Conservation (phyloP, 2,888 invertebrate genomes). For the Synanthedon tipuliformis region DNA sequence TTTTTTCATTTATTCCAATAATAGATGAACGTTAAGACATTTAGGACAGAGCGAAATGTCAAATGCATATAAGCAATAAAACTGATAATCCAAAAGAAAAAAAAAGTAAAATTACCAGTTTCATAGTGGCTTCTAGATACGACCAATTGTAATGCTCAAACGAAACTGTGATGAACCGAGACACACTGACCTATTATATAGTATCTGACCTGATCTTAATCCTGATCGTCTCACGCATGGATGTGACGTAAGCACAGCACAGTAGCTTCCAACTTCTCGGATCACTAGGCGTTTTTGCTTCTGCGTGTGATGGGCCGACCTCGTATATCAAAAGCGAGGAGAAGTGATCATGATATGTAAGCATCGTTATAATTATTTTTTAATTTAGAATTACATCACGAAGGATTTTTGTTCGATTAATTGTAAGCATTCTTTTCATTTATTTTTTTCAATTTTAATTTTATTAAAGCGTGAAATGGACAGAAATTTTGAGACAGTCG, state of each 20-base stretch:
- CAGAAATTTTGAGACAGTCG: too few relatives aligned
- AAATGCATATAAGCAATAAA: too few relatives aligned
- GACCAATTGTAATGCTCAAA: conserved; percentile 28
- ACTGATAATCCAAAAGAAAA: conserved; percentile 1
- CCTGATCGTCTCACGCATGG: conserved; percentile 38
- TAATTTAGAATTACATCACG: background rate
- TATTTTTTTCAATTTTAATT: too few relatives aligned
- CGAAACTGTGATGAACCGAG: conserved; percentile 22
- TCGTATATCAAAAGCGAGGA: conserved; percentile 33
- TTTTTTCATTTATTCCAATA: too few relatives aligned
- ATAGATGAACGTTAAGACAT: too few relatives aligned
- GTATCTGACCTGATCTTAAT: conserved; percentile 34
- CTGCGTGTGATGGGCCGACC: conserved; percentile 35
- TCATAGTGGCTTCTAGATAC: conserved; percentile 37
- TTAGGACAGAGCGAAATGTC: too few relatives aligned
- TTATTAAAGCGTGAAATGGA: too few relatives aligned
- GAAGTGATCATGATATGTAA: conserved; percentile 24
- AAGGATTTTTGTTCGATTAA: too few relatives aligned
- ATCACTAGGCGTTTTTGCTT: conserved; percentile 22
- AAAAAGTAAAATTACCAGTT: conserved; percentile 44
- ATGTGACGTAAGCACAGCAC: conserved; percentile 45
- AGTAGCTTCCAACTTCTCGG: conserved; percentile 4
- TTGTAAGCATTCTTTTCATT: too few relatives aligned
- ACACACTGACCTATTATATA: conserved; percentile 53
- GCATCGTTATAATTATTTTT: conserved; percentile 29